Conservation (phyloP, 2,113 vertebrate genomes). For the Phalacrocorax carbo region DNA sequence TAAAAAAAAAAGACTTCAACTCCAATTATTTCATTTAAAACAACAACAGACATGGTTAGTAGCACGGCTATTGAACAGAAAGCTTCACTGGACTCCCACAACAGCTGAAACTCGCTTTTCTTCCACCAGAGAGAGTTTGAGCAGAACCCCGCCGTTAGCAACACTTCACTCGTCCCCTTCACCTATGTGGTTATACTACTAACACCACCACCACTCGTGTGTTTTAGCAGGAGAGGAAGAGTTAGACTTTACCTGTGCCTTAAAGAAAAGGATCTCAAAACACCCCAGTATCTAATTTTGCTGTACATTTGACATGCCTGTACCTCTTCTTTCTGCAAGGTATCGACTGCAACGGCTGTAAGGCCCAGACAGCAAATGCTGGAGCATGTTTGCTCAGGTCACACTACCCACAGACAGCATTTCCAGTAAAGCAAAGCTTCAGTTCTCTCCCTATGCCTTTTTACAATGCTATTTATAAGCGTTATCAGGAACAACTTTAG, state of each 20-base stretch:
- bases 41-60: background rate
- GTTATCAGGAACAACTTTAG: background rate
- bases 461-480: background rate
- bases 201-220: background rate
- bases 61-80: background rate
- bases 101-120: background rate
- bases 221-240: background rate
- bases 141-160: background rate
- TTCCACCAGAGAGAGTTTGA: background rate
- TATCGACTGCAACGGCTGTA: rapidly evolving
- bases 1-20: background rate
- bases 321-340: background rate
- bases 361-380: background rate
- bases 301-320: rapidly evolving
- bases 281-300: background rate
- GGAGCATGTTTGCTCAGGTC: background rate
- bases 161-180: background rate
- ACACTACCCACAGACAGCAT: background rate
- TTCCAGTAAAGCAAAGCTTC: background rate
- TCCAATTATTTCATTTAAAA: background rate
- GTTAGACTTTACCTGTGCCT: background rate
- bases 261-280: background rate
- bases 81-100: background rate
- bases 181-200: rapidly evolving
- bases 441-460: background rate